Conservation (phyloP, 2,113 vertebrate species). For the Thalassarche chlororhynchos region DNA sequence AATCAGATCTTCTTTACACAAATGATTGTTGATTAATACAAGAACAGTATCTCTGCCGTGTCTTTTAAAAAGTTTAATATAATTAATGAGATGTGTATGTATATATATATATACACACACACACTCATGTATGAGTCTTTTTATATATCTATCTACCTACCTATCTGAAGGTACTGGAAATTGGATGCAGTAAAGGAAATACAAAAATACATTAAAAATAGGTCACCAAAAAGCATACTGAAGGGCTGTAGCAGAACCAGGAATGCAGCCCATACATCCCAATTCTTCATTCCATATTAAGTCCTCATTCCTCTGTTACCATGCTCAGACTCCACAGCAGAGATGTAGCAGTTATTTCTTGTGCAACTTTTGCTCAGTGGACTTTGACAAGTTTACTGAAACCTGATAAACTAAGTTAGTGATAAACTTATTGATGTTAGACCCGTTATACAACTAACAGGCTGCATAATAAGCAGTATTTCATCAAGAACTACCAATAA, state of each 20-base stretch:
- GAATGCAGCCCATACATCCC: not conserved
- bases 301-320: not conserved
- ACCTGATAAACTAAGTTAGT: not conserved
- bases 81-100: not conserved
- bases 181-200: not conserved
- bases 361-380: not conserved
- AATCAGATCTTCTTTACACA: not conserved
- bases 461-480: not conserved
- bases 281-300: not conserved
- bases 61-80: not conserved
- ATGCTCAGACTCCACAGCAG: not conserved
- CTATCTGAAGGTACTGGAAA: not conserved
- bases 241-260: not conserved
- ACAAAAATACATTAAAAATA: not conserved
- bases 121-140: not conserved
- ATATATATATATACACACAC: not conserved
- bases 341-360: not conserved
- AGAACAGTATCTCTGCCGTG: not conserved
- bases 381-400: conserved; percentile 23
- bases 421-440: not conserved
- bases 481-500: not conserved
- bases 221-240: not conserved
- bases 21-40: not conserved
- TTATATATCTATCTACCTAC: not conserved
- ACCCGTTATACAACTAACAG: not conserved